A percentile compares a stretch with the other conserved stretches of the same genome.
These are phyloP conservation scores for Haliclystus octoradiatus DNA, from an alignment of 30 jellyfish, hydroid and myxozoan genomes.

Conservation along the genomic window DNA sequence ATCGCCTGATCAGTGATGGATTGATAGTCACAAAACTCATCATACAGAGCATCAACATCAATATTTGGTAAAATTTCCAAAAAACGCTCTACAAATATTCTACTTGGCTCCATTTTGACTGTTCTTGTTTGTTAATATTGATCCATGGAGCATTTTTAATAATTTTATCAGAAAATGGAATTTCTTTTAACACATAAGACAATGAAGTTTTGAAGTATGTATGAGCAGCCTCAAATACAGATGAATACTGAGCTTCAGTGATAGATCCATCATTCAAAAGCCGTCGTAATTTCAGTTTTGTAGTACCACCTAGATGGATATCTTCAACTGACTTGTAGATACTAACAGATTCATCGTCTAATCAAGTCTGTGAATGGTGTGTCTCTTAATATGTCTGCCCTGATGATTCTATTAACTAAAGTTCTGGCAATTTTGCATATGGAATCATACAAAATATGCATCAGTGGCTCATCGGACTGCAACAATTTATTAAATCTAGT, in stretches of 20 bases:
- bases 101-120: slow-evolving; percentile 36
- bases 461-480: slow-evolving; percentile 37
- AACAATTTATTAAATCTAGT: slow-evolving; percentile 27
- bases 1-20: slow-evolving; percentile 23
- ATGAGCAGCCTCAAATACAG: slow-evolving; percentile 26
- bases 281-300: slow-evolving; percentile 1
- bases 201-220: slow-evolving; percentile 4
- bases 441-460: slow-evolving; percentile 25
- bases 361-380: neutral
- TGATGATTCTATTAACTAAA: too few species aligned
- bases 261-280: slow-evolving; percentile 35
- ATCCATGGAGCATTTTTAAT: slow-evolving; percentile 32
- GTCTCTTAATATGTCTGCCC: neutral
- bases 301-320: slow-evolving; percentile 20
- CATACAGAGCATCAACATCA: slow-evolving; percentile 27
- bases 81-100: slow-evolving; percentile 18
- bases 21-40: slow-evolving; percentile 40
- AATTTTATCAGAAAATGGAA: slow-evolving; percentile 11
- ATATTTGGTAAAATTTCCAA: slow-evolving; percentile 16
- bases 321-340: neutral
- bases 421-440: too few species aligned
- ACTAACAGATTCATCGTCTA: neutral
- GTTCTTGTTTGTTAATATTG: slow-evolving; percentile 19
- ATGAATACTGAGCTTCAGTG: slow-evolving; percentile 13
- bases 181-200: slow-evolving; percentile 5